phyloP scores from a whole-genome alignment of 2,797 vertebrate genomes.

The Hapalemur alaotrensis region DNA sequence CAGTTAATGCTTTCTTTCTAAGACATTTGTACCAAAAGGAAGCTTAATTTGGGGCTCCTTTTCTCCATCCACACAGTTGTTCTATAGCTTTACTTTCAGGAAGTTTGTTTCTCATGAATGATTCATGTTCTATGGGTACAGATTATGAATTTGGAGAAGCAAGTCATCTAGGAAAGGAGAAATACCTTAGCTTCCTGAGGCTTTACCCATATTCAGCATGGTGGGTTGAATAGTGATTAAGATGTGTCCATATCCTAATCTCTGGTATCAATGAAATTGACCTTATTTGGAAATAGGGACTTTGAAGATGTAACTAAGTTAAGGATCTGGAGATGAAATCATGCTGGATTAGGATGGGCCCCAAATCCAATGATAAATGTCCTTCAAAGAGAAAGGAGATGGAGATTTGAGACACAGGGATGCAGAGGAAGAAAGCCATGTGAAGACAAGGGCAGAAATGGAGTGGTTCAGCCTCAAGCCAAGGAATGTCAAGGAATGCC shows the following conservation, averaged over 20 bases:
- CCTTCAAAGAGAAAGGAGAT: neutral
- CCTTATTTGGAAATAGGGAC: neutral
- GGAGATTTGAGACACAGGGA: neutral
- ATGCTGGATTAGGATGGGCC: neutral
- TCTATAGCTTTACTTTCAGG: slow-evolving; percentile 9
- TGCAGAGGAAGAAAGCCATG: neutral
- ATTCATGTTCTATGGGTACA: neutral
- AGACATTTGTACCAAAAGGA: slow-evolving; percentile 23
- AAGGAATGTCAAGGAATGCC: neutral
- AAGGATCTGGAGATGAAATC: neutral
- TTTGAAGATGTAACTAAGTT: neutral
- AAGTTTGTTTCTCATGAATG: neutral
- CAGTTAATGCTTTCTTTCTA: slow-evolving; percentile 36
- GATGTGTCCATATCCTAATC: neutral
- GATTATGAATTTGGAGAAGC: neutral
- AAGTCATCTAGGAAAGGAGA: neutral
- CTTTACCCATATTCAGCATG: neutral
- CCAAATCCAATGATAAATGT: neutral
- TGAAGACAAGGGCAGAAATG: neutral
- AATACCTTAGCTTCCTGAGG: neutral
- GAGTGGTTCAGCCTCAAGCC: neutral
- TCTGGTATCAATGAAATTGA: neutral
- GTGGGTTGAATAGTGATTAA: neutral
- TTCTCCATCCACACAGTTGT: neutral
- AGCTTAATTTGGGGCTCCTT: neutral